Percentiles rank a stretch among this genome's conserved stretches.
Conservation (phyloP, 2,888 invertebrate species). For the Antheraea assamensis region DNA sequence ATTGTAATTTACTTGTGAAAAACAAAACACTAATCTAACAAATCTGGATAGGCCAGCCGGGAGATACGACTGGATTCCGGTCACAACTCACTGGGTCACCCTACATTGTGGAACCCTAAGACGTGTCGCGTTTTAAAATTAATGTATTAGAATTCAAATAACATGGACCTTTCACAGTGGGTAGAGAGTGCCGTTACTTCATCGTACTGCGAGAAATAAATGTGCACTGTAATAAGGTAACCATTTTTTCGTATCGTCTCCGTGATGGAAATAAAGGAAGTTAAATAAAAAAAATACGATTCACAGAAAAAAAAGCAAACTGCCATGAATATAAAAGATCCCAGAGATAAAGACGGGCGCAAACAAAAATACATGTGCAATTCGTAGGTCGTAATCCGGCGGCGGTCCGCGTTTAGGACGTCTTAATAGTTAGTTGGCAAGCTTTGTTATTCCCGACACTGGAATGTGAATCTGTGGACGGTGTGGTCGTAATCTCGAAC, state of each 20-base stretch:
- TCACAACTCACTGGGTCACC: no score
- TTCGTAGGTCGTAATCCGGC: constrained; percentile 20
- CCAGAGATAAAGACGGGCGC: constrained; percentile 39
- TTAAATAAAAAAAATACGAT: not conserved
- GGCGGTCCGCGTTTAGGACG: constrained; percentile 37
- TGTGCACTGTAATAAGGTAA: not conserved
- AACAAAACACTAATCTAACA: no score
- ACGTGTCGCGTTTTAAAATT: no score
- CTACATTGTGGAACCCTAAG: no score
- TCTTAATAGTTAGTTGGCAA: constrained; percentile 78
- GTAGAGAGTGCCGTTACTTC: no score
- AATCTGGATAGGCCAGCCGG: no score
- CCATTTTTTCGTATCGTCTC: not conserved
- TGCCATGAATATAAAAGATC: constrained; percentile 34
- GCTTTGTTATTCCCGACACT: constrained; percentile 67
- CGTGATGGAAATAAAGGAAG: not conserved
- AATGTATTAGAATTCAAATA: no score
- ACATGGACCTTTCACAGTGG: no score
- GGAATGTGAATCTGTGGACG: constrained; percentile 68
- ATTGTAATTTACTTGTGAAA: no score
- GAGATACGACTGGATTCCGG: no score
- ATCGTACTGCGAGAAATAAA: no score
- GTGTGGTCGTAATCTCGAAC: constrained; percentile 76
- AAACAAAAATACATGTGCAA: constrained; percentile 43
- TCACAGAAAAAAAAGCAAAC: not conserved